These are phyloP conservation scores for Clarias magur DNA, from an alignment of 2,113 vertebrate genomes.

Conservation along the genomic window DNA sequence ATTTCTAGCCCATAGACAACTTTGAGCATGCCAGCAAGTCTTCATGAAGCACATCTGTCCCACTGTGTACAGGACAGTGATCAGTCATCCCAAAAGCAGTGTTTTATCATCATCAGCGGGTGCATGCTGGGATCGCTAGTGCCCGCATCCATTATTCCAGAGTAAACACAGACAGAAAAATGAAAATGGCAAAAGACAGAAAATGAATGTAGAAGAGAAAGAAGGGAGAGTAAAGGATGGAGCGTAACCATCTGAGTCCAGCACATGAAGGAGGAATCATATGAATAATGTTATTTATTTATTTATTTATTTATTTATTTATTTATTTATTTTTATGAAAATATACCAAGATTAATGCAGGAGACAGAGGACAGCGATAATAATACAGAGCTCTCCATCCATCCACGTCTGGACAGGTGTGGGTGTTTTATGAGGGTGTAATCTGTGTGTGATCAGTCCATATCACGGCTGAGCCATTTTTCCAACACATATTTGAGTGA, in stretches of 20 bases:
- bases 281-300: slow-evolving; percentile 59
- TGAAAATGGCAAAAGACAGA: slow-evolving; percentile 48
- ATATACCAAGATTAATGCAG: slow-evolving; percentile 60
- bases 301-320: no score
- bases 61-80: background rate
- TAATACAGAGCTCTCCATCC: slow-evolving; percentile 12
- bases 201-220: slow-evolving; percentile 13
- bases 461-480: background rate
- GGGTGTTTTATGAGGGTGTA: background rate
- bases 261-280: slow-evolving; percentile 20
- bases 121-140: slow-evolving; percentile 47
- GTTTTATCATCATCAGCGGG: slow-evolving; percentile 62
- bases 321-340: background rate
- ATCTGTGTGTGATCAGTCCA: background rate
- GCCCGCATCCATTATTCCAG: slow-evolving; percentile 55
- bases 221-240: background rate
- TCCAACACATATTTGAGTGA: background rate
- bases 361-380: slow-evolving; percentile 24
- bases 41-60: slow-evolving; percentile 16
- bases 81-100: slow-evolving; percentile 31
- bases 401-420: background rate
- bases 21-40: slow-evolving; percentile 1
- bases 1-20: background rate
- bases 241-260: background rate
- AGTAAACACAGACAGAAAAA: slow-evolving; percentile 55